Evolutionary conservation across 1,140 invertebrate genomes (phyloP), one percentile per base, ranked within the genome.

Genomic region (Zophobas atratus): DNA sequence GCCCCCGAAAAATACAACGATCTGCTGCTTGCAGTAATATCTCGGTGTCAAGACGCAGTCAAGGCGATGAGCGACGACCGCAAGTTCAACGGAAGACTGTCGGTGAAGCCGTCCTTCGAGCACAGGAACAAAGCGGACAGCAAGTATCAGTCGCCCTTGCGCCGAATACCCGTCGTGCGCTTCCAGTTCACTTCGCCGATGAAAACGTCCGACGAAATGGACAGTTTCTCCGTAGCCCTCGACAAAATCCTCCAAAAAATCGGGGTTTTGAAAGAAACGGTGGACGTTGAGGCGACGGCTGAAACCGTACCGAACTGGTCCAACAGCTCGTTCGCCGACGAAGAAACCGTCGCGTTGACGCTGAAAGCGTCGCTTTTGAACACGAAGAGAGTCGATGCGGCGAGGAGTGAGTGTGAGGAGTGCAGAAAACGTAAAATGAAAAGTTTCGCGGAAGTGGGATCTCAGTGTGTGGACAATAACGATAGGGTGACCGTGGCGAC

Each of bases 41-140:
- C 81, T n/a, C 76, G 77, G 32, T 79, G 80, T 77, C 83, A 82
- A 79, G 82, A 84, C 49, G 81, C 80, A 6, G 73, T 83, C 57
- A 81, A 75, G 55, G 53, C 70, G 36, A 71, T 82, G 51, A 74
- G 57, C 33, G 75, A 73, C 20, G 73, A 78, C 3, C 38, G 75
- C 33, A 77, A 77, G 51, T 56, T 76, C 20, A 48, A 6, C 39
- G 80, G 83, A 34, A 74, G 80, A 8, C 79, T 84, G 48, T 73
- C 78, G 32, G 49, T 77, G 3, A 82, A 76, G 56, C 72, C 72
- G 49, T 60, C 74, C 0, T 6, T 36, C 73, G 36, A 73, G 70
- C 8, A 34, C 2, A 41, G 39, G 32, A 70, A 71, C 4, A 76
- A 77, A 76, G 4, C 57, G 73, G 77, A 77, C 8, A 5, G 36